A percentile compares a stretch with the other conserved stretches of the same genome.
phyloP scores from a whole-genome alignment of 2,888 invertebrate genomes.

The Pachydiplax longipennis region DNA sequence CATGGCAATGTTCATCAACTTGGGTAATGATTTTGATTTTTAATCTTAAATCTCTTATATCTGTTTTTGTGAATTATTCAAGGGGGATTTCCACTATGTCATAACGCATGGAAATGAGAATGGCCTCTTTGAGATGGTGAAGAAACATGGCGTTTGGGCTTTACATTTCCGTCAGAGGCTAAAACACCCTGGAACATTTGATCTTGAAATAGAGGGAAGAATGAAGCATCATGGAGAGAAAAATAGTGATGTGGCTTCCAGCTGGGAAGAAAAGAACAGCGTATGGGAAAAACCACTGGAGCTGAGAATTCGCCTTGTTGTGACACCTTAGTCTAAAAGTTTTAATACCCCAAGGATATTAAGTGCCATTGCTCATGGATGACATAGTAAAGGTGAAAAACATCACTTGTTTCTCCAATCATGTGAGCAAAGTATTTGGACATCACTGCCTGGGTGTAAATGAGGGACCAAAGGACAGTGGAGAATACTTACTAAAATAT shows the following conservation, averaged over 20 bases:
- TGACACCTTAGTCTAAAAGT: conserved; percentile 58
- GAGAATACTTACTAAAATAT: not conserved
- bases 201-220: conserved; percentile 65
- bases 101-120: conserved; percentile 67
- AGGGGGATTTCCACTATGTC: conserved; percentile 66
- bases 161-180: conserved; percentile 67
- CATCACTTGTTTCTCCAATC: not conserved
- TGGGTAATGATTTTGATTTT: not conserved
- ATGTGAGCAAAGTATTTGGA: conserved; percentile 5
- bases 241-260: not conserved
- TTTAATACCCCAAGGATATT: not conserved
- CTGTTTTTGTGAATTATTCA: conserved; percentile 50
- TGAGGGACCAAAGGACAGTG: conserved; percentile 31
- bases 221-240: conserved; percentile 53
- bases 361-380: conserved; percentile 2
- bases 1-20: not conserved
- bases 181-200: conserved; percentile 64
- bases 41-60: too few relatives aligned
- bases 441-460: not conserved
- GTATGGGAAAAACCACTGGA: conserved; percentile 66
- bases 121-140: conserved; percentile 66
- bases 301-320: conserved; percentile 63
- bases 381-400: not conserved
- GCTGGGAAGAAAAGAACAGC: conserved; percentile 54
- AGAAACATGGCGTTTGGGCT: conserved; percentile 67